Conservation (phyloP, 2,113 vertebrate genomes). For the Dendropsophus ebraccatus region DNA sequence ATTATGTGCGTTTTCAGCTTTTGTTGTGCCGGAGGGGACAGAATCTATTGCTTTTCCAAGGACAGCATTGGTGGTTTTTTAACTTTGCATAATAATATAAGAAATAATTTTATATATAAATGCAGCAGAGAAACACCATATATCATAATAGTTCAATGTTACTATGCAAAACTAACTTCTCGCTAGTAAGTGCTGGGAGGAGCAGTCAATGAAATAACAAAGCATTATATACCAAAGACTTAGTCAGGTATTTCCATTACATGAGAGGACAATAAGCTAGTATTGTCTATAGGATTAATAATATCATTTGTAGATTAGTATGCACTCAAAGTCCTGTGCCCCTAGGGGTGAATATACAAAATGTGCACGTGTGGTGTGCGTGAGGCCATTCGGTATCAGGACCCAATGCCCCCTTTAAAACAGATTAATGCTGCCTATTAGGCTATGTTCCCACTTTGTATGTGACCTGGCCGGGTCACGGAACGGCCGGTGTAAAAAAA, state of each 20-base stretch:
- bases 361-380: too few relatives aligned
- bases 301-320: too few relatives aligned
- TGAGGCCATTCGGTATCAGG: too few relatives aligned
- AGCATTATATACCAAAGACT: neutral
- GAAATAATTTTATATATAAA: slow-evolving; percentile 4
- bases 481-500: too few relatives aligned
- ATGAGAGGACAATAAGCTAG: neutral
- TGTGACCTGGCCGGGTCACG: too few relatives aligned
- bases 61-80: slow-evolving; percentile 7
- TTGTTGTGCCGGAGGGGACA: slow-evolving; percentile 11
- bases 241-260: neutral
- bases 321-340: too few relatives aligned
- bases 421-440: too few relatives aligned
- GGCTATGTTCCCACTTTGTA: too few relatives aligned
- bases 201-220: neutral
- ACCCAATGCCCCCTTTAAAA: too few relatives aligned
- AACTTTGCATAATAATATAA: slow-evolving; percentile 34
- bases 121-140: neutral
- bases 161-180: slow-evolving; percentile 9
- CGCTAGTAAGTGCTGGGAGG: neutral
- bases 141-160: slow-evolving; percentile 13
- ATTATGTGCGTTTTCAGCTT: neutral
- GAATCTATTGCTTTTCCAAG: slow-evolving; percentile 1
- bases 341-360: too few relatives aligned
- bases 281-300: too few relatives aligned